phyloP scores from a whole-genome alignment of 2,113 vertebrate species.

The Microcebus jonahi region DNA sequence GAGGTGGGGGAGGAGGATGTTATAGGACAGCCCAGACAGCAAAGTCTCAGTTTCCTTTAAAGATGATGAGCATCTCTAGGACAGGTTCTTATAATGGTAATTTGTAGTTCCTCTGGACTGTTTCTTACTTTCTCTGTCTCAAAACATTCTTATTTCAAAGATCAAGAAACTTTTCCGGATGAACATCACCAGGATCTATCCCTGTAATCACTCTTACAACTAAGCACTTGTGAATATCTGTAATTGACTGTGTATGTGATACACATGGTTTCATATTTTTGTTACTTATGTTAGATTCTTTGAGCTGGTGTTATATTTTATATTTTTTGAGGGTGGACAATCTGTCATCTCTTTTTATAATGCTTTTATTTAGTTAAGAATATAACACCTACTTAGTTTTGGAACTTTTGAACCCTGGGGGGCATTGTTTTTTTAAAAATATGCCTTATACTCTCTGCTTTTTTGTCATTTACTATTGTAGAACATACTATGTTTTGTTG shows the following conservation, averaged over 20 bases:
- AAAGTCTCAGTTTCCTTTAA: constrained; percentile 53
- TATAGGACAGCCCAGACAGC: neutral
- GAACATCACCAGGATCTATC: neutral
- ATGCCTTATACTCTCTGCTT: neutral
- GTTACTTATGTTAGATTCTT: neutral
- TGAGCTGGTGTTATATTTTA: constrained; percentile 10
- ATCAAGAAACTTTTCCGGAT: constrained; percentile 16
- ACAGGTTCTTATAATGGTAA: neutral
- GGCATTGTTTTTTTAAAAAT: neutral
- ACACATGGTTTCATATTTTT: neutral
- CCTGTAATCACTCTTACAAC: neutral
- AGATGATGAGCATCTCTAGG: neutral
- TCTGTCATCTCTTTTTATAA: constrained; percentile 20
- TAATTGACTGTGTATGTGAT: neutral
- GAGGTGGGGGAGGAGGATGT: neutral
- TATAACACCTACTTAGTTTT: neutral
- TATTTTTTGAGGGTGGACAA: neutral
- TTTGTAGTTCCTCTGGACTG: neutral
- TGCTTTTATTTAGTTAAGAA: constrained; percentile 25
- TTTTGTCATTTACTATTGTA: neutral
- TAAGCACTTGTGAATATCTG: neutral
- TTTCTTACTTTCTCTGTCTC: constrained; percentile 26
- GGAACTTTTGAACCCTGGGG: constrained; percentile 29
- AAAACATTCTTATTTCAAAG: constrained; percentile 44
- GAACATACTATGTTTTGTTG: neutral